Evolutionary conservation across 2,888 invertebrate species (phyloP), one percentile per base, ranked within the genome.

Genomic region (Parascotia fuliginaria): DNA sequence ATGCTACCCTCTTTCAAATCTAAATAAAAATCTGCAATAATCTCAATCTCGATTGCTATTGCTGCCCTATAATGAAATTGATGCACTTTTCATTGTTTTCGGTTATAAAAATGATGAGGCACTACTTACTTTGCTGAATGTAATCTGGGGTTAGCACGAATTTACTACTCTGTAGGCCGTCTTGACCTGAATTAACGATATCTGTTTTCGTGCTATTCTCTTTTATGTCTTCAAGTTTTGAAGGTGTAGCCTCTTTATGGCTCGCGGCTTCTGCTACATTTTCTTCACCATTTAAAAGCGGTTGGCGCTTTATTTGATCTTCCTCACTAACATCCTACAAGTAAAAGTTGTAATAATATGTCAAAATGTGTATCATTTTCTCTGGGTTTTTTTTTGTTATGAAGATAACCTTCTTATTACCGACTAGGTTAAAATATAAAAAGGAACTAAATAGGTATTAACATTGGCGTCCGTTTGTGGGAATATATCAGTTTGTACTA

Each of bases 141-240:
- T 98, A 98, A 87, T 97, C 97, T 44, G 97, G 96, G 9, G 98
- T 98, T 55, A 98, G 94, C 66, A 97, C 95, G 89, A 98, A 98
- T 88, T 96, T 88, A 70, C 87, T 92, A 74, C 65, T 75, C 59
- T 80, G 86, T 11, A 76, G 61, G 33, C 70, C 79, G 37, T 83
- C 85, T 43, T 73, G 79, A 16, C 64, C 73, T 9, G 85, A 77
- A 67, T 87, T 87, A 47, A 89, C 69, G 50, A 89, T 84, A 71
- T 87, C 87, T 11, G 86, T 86, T 76, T 89, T 88, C 58, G 83
- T 87, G 61, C 76, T 87, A 73, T 85, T 89, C 51, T 83, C 80
- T 60, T 83, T 80, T 52, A 87, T 78, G 56, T 89, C 87, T 63
- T 88, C 89, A 15, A 81, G 83, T 63, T 87, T 89, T 32, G 83